A percentile compares a stretch with the other conserved stretches of the same genome.
These are phyloP conservation scores for Cromileptes altivelis DNA, from an alignment of 2,113 vertebrate genomes.

Conservation along the genomic window DNA sequence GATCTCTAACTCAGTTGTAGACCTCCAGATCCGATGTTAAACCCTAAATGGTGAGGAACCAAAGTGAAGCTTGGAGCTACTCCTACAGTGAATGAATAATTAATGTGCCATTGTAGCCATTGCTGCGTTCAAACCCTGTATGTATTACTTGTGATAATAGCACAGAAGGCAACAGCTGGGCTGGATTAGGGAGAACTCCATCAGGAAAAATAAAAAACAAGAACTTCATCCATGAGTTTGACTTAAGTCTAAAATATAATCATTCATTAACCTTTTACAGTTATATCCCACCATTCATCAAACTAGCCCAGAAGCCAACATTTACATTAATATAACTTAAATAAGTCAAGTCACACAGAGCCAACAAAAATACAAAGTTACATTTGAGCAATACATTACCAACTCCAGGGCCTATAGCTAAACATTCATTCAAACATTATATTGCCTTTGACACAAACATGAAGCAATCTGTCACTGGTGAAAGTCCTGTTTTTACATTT, in stretches of 20 bases:
- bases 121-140: constrained; percentile 12
- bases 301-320: constrained; percentile 11
- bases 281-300: constrained; percentile 4
- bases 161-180: constrained; percentile 26
- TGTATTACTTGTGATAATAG: neutral
- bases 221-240: neutral
- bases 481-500: neutral
- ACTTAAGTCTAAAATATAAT: neutral
- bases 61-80: neutral
- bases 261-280: neutral
- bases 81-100: constrained; percentile 17
- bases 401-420: neutral
- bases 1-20: constrained; percentile 4
- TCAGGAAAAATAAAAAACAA: neutral
- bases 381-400: constrained; percentile 21
- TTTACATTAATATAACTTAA: constrained; percentile 39
- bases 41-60: neutral
- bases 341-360: constrained; percentile 40
- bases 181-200: neutral
- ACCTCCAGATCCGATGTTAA: constrained; percentile 28
- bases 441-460: neutral
- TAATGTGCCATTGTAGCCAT: neutral
- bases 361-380: constrained; percentile 12
- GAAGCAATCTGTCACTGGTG: neutral
- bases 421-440: neutral